Evolutionary conservation across 2,113 vertebrate genomes (phyloP).

Genomic region (Protobothrops flavoviridis): DNA sequence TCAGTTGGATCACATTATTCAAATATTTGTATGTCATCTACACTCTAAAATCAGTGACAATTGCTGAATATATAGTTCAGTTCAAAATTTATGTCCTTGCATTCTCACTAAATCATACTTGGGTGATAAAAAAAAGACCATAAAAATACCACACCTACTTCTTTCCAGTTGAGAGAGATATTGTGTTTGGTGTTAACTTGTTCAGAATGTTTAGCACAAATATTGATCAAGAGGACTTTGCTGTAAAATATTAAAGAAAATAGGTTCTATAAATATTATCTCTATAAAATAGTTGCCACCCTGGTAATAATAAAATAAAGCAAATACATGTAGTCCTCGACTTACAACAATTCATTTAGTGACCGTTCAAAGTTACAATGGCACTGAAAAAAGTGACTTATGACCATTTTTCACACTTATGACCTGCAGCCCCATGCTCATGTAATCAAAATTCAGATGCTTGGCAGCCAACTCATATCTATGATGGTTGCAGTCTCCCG

Average conservation of each 20-base stretch:
- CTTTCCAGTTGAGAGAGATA: slow-evolving; percentile 74
- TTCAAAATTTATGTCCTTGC: neutral
- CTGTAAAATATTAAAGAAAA: slow-evolving; percentile 60
- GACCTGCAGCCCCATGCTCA: too few species aligned
- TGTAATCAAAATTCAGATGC: too few species aligned
- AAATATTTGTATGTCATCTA: neutral
- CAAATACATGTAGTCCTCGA: neutral
- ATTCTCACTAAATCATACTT: neutral
- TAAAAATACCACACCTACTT: slow-evolving; percentile 64
- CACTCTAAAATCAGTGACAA: neutral
- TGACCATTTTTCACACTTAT: too few species aligned
- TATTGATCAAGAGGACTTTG: slow-evolving; percentile 71
- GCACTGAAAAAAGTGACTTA: too few species aligned
- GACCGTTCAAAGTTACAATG: too few species aligned
- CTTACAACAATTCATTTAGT: too few species aligned
- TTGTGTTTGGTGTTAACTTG: slow-evolving; percentile 61
- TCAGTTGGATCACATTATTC: neutral
- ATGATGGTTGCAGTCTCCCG: too few species aligned
- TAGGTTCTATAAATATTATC: neutral
- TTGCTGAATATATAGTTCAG: neutral
- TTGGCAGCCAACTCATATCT: too few species aligned
- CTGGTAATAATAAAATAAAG: neutral
- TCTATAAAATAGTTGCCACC: neutral
- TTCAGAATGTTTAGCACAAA: slow-evolving; percentile 61
- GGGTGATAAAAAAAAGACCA: neutral